Base-by-base conservation (phyloP, 2,888 invertebrate species). In the Eremobia ochroleuca region DNA sequence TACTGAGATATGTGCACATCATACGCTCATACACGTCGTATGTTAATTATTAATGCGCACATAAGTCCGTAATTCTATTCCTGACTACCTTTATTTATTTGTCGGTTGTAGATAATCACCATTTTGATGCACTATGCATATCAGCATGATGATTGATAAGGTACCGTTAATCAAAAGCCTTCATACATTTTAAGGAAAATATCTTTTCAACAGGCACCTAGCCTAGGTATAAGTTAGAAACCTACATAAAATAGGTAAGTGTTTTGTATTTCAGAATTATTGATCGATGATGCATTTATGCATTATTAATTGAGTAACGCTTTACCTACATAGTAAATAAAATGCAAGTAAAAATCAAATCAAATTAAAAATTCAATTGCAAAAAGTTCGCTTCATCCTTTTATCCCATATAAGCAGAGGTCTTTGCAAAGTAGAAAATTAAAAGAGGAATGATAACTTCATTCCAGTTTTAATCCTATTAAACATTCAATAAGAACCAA, bases 401-500 rank as follows among this genome's bases (percentile, higher is more conserved):
- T 68, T 49, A 64, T 58, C 55, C 40, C 21, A 3, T 82, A 25
- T 71, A 67, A 55, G 37, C 61, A 61, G 46, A 64, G n/a, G 28
- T 61, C 68, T 72, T 77, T 28, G 43, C 37, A 71, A 72, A 78
- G 72, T 68, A 65, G 58, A 77, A 74, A 59, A 76, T 73, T 52
- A 71, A 73, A 80, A 77, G 62, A 75, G 64, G 67, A 86, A 66
- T 64, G 49, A 65, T 72, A 70, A 82, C 69, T 77, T 74, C 55
- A 74, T 81, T 85, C 58, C 67, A 76, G 59, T 87, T 87, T 81
- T 69, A 85, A 85, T 85, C 81, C 70, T 76, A 83, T 85, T 79
- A 83, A 73, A 76, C 74, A 76, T 87, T 83, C 72, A 78, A 75
- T 66, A 68, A 69, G 74, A 84, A 84, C 73, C 76, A 84, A 84